These are phyloP conservation scores for Crambe crambe DNA, from an alignment of 37 sponge, comb jelly and placozoan species.

Conservation along the genomic window DNA sequence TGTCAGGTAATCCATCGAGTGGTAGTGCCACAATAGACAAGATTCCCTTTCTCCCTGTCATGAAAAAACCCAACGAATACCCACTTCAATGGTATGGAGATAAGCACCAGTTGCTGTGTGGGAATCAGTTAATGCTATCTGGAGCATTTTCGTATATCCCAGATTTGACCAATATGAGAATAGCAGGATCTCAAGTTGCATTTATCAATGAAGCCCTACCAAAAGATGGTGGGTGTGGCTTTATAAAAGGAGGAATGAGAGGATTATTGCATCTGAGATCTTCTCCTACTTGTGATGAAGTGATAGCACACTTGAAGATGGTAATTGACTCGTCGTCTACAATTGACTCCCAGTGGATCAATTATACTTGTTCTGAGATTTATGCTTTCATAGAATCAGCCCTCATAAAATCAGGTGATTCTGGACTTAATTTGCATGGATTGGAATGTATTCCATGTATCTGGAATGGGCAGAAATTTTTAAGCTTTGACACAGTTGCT, in stretches of 20 bases:
- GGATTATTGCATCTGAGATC: slow-evolving; percentile 3
- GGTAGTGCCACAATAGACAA: background rate
- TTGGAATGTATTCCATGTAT: slow-evolving; percentile 8
- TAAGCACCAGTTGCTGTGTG: slow-evolving; percentile 9
- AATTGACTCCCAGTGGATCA: slow-evolving; percentile 9
- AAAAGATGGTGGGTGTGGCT: slow-evolving; percentile 24
- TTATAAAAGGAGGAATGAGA: background rate
- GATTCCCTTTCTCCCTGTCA: slow-evolving; percentile 64
- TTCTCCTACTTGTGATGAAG: slow-evolving; percentile 24
- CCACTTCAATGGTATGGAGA: slow-evolving; percentile 57
- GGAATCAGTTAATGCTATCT: slow-evolving; percentile 19
- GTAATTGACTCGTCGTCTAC: slow-evolving; percentile 13
- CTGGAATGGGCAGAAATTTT: slow-evolving; percentile 55
- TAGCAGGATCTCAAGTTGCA: slow-evolving; percentile 30
- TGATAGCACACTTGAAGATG: slow-evolving; percentile 24
- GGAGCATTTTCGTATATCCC: background rate
- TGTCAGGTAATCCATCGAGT: background rate
- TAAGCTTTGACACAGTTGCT: slow-evolving; percentile 9
- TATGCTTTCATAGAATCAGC: slow-evolving; percentile 19
- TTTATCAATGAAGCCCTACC: slow-evolving; percentile 6
- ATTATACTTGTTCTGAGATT: background rate
- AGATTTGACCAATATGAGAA: background rate
- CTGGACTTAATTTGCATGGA: background rate
- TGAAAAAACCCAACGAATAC: slow-evolving; percentile 49
- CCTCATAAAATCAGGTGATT: background rate